Evolutionary conservation across 2,113 vertebrate species (phyloP).

Genomic region (Anarrhichthys ocellatus): DNA sequence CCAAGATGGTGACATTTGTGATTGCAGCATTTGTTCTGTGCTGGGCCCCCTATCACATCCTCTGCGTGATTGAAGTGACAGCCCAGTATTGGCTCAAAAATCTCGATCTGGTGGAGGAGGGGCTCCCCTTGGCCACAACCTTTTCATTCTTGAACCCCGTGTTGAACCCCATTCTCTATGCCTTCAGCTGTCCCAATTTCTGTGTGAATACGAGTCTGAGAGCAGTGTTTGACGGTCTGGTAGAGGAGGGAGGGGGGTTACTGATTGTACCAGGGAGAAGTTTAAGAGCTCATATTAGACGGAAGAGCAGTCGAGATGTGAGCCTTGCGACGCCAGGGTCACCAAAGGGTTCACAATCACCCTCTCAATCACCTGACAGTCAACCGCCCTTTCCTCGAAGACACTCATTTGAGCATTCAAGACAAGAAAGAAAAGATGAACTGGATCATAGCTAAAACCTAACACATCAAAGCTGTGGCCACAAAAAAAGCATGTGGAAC

Average conservation of each 20-base stretch:
- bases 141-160: conserved; percentile 87
- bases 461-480: not conserved
- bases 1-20: conserved; percentile 89
- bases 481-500: not conserved
- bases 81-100: conserved; percentile 53
- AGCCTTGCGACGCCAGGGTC: not conserved
- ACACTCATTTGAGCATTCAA: not conserved
- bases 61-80: conserved; percentile 86
- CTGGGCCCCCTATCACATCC: conserved; percentile 90
- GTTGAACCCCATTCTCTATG: conserved; percentile 92
- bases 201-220: conserved; percentile 79
- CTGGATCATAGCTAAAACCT: not conserved
- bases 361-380: not conserved
- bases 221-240: conserved; percentile 78
- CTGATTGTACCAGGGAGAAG: conserved; percentile 25
- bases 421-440: not conserved
- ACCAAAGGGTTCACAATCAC: not conserved
- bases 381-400: not conserved
- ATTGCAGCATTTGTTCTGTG: conserved; percentile 89
- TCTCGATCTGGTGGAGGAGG: conserved; percentile 52
- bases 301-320: conserved; percentile 36
- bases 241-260: conserved; percentile 74
- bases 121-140: conserved; percentile 82
- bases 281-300: conserved; percentile 29
- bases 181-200: conserved; percentile 93